Conservation (phyloP, 1,140 invertebrate species). For the Melipona quadrifasciata region DNA sequence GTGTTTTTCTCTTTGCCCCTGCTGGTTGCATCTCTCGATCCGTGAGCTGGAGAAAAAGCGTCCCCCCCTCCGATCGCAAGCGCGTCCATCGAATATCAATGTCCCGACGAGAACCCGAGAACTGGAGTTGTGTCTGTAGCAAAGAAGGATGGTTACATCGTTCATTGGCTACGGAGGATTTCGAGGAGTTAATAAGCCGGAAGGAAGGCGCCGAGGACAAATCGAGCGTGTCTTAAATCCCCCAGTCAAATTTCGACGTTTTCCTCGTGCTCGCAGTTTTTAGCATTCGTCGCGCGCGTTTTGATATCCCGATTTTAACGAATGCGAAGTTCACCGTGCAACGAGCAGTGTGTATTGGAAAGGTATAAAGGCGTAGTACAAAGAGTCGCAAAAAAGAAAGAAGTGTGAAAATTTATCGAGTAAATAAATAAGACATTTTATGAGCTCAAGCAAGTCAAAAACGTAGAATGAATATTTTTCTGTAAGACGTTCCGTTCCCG, state of each 20-base stretch:
- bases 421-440: too few relatives aligned
- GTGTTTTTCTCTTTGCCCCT: conserved; percentile 3
- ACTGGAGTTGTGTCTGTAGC: conserved; percentile 19
- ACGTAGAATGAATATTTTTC: too few relatives aligned
- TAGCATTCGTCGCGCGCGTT: background rate
- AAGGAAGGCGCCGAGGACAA: conserved; percentile 41
- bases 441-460: too few relatives aligned
- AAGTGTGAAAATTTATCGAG: too few relatives aligned
- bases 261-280: background rate
- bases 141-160: conserved; percentile 50
- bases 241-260: conserved; percentile 39
- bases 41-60: conserved; percentile 45
- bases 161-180: conserved; percentile 38
- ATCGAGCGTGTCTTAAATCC: conserved; percentile 51
- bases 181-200: conserved; percentile 58
- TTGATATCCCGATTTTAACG: conserved; percentile 5
- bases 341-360: background rate
- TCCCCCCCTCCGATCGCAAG: conserved; percentile 51
- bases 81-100: conserved; percentile 64
- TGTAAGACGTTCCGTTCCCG: too few relatives aligned
- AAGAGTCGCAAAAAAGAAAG: too few relatives aligned
- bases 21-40: background rate
- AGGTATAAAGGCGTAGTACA: too few relatives aligned
- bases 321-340: conserved; percentile 2
- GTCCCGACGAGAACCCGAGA: conserved; percentile 12